phyloP scores from a whole-genome alignment of 1,140 invertebrate genomes.

The Diorhabda sublineata region DNA sequence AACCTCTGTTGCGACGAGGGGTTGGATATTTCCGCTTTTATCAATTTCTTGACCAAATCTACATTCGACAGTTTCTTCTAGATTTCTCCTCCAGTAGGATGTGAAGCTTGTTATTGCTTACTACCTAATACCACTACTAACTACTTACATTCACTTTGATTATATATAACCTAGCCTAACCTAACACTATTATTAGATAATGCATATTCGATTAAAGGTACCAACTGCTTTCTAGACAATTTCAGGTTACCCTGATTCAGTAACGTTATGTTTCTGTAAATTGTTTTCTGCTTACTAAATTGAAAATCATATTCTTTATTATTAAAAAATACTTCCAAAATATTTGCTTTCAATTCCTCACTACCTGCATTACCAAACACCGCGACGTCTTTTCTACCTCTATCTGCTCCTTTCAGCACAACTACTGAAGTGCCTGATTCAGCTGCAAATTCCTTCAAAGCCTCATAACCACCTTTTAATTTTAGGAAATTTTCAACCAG shows the following conservation, averaged over 20 bases:
- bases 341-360: conserved; percentile 20
- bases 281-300: conserved; percentile 38
- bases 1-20: too few relatives aligned
- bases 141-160: too few relatives aligned
- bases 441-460: conserved; percentile 49
- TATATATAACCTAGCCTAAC: too few relatives aligned
- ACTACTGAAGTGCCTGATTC: conserved; percentile 38
- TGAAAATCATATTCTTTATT: conserved; percentile 26
- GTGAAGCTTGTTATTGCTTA: too few relatives aligned
- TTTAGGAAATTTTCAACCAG: conserved; percentile 53
- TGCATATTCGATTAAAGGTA: conserved; percentile 54
- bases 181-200: too few relatives aligned
- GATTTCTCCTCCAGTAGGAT: too few relatives aligned
- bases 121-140: too few relatives aligned
- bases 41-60: too few relatives aligned
- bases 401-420: conserved; percentile 54
- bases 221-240: conserved; percentile 58
- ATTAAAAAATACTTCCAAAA: conserved; percentile 32
- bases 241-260: conserved; percentile 54
- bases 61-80: too few relatives aligned
- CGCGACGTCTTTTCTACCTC: conserved; percentile 53
- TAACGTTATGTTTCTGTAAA: conserved; percentile 40
- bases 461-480: conserved; percentile 41
- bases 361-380: conserved; percentile 46
- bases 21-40: too few relatives aligned